Evolutionary conservation across 2,888 invertebrate species (phyloP).

Genomic region (Cosmorhoe ocellata): DNA sequence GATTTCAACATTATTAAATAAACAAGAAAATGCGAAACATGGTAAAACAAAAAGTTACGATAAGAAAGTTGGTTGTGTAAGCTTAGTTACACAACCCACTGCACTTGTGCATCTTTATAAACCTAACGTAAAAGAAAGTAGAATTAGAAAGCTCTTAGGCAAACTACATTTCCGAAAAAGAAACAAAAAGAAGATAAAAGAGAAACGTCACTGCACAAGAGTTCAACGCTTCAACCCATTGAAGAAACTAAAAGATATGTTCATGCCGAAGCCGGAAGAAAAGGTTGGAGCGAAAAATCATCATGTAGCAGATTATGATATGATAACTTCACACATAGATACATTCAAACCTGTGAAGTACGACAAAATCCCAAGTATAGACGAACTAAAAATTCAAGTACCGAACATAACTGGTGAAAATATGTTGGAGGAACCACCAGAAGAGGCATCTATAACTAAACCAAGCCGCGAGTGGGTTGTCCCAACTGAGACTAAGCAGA

Average conservation of each 20-base stretch:
- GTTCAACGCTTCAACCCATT: conserved; percentile 52
- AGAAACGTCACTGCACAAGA: conserved; percentile 36
- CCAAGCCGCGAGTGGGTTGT: background rate
- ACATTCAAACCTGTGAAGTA: conserved; percentile 40
- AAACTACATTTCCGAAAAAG: conserved; percentile 41
- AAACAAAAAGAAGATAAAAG: conserved; percentile 25
- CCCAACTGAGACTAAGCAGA: background rate
- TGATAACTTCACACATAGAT: conserved; percentile 34
- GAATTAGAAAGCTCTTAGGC: conserved; percentile 33
- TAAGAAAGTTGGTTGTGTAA: conserved; percentile 44
- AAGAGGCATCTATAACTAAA: background rate
- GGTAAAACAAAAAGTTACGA: conserved; percentile 8
- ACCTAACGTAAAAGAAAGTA: conserved; percentile 25
- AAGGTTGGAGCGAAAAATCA: conserved; percentile 13
- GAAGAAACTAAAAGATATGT: conserved; percentile 49
- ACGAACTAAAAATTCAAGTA: conserved; percentile 48
- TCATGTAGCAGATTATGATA: conserved; percentile 41
- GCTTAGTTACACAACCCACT: conserved; percentile 47
- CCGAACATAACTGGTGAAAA: conserved; percentile 48
- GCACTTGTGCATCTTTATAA: conserved; percentile 41
- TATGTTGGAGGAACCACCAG: background rate
- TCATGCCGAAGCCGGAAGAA: conserved; percentile 32
- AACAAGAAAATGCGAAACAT: background rate
- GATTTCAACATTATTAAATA: background rate
- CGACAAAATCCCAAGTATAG: conserved; percentile 34